Percentiles rank a stretch among this genome's conserved stretches.
phyloP scores from a whole-genome alignment of 2,113 vertebrate species.

The Uria aalge region DNA sequence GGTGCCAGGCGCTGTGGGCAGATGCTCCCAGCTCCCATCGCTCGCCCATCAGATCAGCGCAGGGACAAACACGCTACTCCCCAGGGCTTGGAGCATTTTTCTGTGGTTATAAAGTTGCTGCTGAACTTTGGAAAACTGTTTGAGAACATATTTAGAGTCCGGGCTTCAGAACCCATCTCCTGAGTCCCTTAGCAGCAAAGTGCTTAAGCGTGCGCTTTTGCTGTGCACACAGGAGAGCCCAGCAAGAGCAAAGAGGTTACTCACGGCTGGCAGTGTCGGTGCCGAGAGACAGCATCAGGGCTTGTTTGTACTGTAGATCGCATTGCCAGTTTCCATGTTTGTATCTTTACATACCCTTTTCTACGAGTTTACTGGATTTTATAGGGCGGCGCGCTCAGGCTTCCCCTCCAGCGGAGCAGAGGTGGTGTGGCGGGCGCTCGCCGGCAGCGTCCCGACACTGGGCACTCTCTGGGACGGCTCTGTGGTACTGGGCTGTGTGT shows the following conservation, averaged over 20 bases:
- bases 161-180: not conserved
- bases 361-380: not conserved
- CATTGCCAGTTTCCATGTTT: not conserved
- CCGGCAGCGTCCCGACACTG: accelerated
- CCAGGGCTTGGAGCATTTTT: not conserved
- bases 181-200: not conserved
- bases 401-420: not conserved
- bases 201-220: not conserved
- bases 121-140: not conserved
- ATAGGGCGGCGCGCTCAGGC: accelerated
- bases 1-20: not conserved
- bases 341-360: not conserved
- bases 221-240: accelerated
- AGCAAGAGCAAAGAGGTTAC: accelerated
- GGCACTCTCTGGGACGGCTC: not conserved
- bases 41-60: accelerated
- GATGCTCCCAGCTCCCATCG: too few species aligned
- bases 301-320: not conserved
- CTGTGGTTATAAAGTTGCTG: not conserved
- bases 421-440: accelerated
- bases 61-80: accelerated
- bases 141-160: accelerated
- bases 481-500: accelerated
- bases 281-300: not conserved
- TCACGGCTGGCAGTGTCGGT: not conserved